phyloP scores from a whole-genome alignment of 2,113 vertebrate species.

The Strigops habroptila region DNA sequence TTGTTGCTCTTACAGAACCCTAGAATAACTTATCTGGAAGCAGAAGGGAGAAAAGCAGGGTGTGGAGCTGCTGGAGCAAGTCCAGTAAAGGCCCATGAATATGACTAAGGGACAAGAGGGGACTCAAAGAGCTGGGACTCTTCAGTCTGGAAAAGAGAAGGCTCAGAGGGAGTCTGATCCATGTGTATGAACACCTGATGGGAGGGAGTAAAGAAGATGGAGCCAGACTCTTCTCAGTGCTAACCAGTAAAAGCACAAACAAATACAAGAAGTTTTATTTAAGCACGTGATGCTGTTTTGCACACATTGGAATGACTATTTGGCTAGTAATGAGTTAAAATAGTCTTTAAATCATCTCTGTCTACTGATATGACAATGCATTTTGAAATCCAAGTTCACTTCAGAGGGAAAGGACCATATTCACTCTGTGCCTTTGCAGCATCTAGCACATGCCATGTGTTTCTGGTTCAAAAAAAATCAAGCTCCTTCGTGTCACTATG shows the following conservation, averaged over 20 bases:
- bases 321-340: not conserved
- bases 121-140: not conserved
- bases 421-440: not conserved
- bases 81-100: not conserved
- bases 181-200: not conserved
- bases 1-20: not conserved
- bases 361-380: rapidly evolving
- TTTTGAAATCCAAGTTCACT: not conserved
- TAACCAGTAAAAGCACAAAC: not conserved
- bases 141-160: not conserved
- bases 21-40: not conserved
- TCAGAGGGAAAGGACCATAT: not conserved
- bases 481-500: not conserved
- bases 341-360: not conserved
- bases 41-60: not conserved
- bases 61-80: not conserved
- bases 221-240: not conserved
- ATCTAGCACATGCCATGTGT: not conserved
- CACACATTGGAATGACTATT: not conserved
- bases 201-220: not conserved
- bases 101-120: no score
- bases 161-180: not conserved
- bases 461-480: not conserved
- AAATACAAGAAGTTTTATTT: not conserved
- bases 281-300: not conserved